These are phyloP conservation scores for Telmatherina bonti DNA, from an alignment of 2,797 vertebrate species.

Conservation along the genomic window DNA sequence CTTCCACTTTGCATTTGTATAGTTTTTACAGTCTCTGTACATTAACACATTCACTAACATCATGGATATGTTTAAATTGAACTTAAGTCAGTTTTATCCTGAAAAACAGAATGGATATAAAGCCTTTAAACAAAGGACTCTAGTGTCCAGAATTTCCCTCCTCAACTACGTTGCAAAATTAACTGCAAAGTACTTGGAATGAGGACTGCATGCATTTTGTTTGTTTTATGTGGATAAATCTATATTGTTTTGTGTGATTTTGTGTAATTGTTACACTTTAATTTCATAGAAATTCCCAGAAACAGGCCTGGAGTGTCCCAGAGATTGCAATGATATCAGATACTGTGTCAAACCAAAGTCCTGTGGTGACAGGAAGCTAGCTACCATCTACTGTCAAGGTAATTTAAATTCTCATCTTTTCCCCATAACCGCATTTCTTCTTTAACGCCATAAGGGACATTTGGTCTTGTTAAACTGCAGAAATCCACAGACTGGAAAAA, in stretches of 20 bases:
- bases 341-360: accelerated
- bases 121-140: too few relatives aligned
- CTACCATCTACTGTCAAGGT: constrained; percentile 40
- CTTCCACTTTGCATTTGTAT: accelerated
- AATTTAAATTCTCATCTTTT: neutral
- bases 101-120: too few relatives aligned
- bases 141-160: neutral
- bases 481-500: too few relatives aligned
- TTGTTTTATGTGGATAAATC: neutral
- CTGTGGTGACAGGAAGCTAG: accelerated
- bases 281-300: accelerated
- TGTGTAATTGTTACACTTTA: neutral
- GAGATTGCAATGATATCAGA: accelerated
- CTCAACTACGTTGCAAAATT: neutral
- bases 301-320: accelerated
- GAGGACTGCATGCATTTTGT: neutral
- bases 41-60: accelerated
- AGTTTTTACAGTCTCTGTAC: neutral
- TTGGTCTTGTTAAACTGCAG: too few relatives aligned
- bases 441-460: too few relatives aligned
- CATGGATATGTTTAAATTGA: neutral
- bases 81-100: neutral
- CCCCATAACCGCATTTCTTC: too few relatives aligned
- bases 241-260: neutral
- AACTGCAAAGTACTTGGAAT: neutral